phyloP scores from a whole-genome alignment of 2,113 vertebrate genomes.

The Lucifuga dentata region DNA sequence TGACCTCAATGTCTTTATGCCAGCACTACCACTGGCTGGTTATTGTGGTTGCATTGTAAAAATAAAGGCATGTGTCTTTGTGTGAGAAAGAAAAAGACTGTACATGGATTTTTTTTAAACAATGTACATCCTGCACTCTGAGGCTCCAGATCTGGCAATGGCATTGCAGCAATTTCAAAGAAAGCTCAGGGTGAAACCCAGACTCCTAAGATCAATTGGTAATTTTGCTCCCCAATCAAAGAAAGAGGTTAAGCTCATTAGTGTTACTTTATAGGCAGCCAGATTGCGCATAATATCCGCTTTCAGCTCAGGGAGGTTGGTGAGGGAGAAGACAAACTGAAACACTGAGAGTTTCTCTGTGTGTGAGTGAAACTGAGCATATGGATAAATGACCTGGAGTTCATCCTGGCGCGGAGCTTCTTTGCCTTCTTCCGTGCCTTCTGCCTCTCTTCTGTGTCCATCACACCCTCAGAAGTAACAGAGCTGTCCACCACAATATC shows the following conservation, averaged over 20 bases:
- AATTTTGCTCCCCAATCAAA: constrained; percentile 95
- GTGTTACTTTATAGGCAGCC: constrained; percentile 87
- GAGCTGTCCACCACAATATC: constrained; percentile 92
- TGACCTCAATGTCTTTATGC: too few species aligned
- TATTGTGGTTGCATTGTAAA: too few species aligned
- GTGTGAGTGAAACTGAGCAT: not conserved
- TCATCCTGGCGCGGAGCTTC: constrained; percentile 96
- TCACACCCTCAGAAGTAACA: constrained; percentile 85
- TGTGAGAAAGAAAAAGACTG: constrained; percentile 87
- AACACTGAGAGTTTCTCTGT: not conserved
- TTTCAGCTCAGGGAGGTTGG: constrained; percentile 69
- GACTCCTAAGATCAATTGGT: constrained; percentile 89
- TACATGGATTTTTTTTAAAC: constrained; percentile 95
- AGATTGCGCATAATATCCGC: constrained; percentile 86
- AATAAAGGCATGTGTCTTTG: too few species aligned
- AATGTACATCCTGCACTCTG: constrained; percentile 88
- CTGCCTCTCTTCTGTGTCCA: constrained; percentile 93
- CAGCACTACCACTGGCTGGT: too few species aligned
- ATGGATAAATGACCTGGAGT: constrained; percentile 88
- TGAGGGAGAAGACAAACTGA: not conserved
- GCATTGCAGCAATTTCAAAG: constrained; percentile 92
- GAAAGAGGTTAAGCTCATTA: constrained; percentile 97
- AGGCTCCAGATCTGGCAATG: constrained; percentile 89
- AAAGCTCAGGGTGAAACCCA: constrained; percentile 96
- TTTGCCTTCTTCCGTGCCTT: constrained; percentile 95